Evolutionary conservation across 2,797 vertebrate species (phyloP).

Genomic region (Craterocephalus amniculus): DNA sequence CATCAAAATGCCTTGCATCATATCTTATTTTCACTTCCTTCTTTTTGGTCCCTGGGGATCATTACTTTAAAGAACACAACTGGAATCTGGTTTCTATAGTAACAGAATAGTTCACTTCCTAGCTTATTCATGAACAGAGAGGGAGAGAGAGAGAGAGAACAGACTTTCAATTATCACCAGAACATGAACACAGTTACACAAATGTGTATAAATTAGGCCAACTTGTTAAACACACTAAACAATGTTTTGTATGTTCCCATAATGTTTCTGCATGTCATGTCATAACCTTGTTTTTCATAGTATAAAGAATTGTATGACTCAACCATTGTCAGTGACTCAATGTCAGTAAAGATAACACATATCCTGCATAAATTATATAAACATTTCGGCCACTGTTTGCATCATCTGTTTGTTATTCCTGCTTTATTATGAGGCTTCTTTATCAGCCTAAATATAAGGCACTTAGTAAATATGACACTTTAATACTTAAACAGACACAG

Average conservation of each 20-base stretch:
- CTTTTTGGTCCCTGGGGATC: conserved; percentile 43
- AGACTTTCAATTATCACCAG: conserved; percentile 49
- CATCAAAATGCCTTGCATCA: conserved; percentile 44
- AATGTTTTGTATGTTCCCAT: background rate
- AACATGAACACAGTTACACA: conserved; percentile 23
- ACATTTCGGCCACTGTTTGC: background rate
- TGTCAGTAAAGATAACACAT: background rate
- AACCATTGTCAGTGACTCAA: too few species aligned
- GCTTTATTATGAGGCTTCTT: background rate
- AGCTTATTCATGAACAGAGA: conserved; percentile 33
- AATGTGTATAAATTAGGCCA: conserved; percentile 21
- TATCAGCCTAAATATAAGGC: background rate
- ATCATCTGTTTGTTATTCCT: background rate
- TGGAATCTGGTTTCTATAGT: conserved; percentile 63
- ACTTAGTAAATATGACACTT: background rate
- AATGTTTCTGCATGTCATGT: background rate
- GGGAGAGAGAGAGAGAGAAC: background rate
- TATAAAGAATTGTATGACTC: conserved; percentile 3
- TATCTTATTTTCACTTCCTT: conserved; percentile 40
- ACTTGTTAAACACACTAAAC: conserved; percentile 9
- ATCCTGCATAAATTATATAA: background rate
- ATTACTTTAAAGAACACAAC: conserved; percentile 52
- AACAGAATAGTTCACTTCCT: conserved; percentile 56
- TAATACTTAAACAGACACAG: background rate
- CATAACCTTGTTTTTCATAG: conserved; percentile 4